phyloP scores from a whole-genome alignment of 2,797 vertebrate species.

The Eleutherodactylus coqui region DNA sequence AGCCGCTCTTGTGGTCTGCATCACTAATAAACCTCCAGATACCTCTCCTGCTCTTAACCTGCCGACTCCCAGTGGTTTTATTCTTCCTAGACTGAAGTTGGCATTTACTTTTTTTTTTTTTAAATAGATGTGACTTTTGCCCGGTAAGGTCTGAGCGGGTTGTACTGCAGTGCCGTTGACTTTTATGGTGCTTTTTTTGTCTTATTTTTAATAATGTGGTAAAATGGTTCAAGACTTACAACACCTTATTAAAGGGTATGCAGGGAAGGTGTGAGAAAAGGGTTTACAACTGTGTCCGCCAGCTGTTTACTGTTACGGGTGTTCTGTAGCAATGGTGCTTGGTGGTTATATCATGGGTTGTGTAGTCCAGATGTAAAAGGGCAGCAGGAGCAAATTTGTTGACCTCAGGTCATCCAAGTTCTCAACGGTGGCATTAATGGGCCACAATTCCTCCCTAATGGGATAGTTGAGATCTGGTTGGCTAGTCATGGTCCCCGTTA shows the following conservation, averaged over 20 bases:
- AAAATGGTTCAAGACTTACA: neutral
- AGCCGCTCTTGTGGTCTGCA: conserved; percentile 6
- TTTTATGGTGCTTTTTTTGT: conserved; percentile 21
- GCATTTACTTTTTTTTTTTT: neutral
- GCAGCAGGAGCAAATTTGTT: too few species aligned
- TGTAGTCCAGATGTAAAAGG: too few species aligned
- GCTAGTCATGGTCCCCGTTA: too few species aligned
- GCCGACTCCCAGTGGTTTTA: conserved; percentile 1
- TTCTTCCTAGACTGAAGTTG: neutral
- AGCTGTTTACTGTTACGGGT: neutral
- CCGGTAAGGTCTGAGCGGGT: neutral
- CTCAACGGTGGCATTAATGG: too few species aligned
- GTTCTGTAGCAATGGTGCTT: neutral
- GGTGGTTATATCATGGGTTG: neutral
- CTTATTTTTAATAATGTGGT: neutral
- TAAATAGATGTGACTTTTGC: neutral
- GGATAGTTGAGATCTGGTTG: too few species aligned
- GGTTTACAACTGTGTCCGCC: neutral
- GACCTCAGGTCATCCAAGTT: too few species aligned
- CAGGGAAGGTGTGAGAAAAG: neutral
- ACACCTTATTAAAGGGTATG: conserved; percentile 9
- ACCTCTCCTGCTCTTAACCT: conserved; percentile 13
- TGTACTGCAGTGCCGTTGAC: neutral
- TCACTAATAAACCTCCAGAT: conserved; percentile 10
- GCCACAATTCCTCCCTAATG: too few species aligned